Conservation (phyloP, 1,140 invertebrate genomes). For the Drosophila quadrilineata region DNA sequence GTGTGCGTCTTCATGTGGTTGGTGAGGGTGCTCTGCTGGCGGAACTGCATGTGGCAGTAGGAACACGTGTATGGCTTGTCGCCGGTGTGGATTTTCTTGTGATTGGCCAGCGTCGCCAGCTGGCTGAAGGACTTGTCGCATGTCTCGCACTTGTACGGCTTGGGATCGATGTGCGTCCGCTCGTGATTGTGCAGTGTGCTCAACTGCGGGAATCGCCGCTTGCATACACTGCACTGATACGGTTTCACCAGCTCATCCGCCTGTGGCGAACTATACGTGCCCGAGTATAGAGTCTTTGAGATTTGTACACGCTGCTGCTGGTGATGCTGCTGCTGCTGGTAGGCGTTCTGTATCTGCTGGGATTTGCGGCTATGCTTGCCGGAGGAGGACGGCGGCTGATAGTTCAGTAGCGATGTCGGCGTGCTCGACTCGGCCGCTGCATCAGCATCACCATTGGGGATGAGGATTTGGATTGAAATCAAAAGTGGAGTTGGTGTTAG, state of each 20-base stretch:
- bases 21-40: slow-evolving; percentile 77
- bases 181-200: slow-evolving; percentile 80
- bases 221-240: slow-evolving; percentile 80
- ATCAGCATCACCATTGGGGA: neutral
- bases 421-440: slow-evolving; percentile 70
- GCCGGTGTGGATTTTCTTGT: slow-evolving; percentile 80
- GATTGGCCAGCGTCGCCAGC: slow-evolving; percentile 74
- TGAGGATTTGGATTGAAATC: neutral
- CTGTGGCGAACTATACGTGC: slow-evolving; percentile 75
- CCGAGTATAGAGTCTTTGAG: slow-evolving; percentile 77
- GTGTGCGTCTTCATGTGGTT: slow-evolving; percentile 81
- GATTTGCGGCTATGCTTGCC: slow-evolving; percentile 60
- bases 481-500: slow-evolving; percentile 1
- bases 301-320: slow-evolving; percentile 71
- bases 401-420: slow-evolving; percentile 71
- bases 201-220: slow-evolving; percentile 77
- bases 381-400: slow-evolving; percentile 63
- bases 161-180: slow-evolving; percentile 80
- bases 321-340: slow-evolving; percentile 70
- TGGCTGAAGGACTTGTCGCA: slow-evolving; percentile 80
- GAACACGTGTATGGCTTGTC: slow-evolving; percentile 80
- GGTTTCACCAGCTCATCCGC: slow-evolving; percentile 80
- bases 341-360: slow-evolving; percentile 67
- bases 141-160: slow-evolving; percentile 79
- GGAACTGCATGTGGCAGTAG: slow-evolving; percentile 79